Base-by-base conservation (phyloP, 2,113 vertebrate genomes). In the Bubo scandiacus region DNA sequence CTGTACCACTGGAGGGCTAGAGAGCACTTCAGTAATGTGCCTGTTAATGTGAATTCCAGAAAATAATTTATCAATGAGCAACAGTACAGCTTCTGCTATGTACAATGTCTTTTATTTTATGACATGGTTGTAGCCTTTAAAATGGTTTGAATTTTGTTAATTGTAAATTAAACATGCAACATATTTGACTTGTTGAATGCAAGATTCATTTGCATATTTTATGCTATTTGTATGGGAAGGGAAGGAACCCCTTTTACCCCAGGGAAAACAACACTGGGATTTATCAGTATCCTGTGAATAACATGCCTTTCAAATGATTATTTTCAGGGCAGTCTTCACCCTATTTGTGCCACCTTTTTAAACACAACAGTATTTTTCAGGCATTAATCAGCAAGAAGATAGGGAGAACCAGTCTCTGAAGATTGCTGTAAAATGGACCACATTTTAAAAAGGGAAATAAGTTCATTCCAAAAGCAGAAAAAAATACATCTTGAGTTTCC, bases 41-140 rank as follows among this genome's bases (percentile, higher is more conserved):
- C 91, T 95, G 54, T 78, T 96, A 97, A 98, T 83, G 74, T 83
- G 88, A 91, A 96, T 97, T 97, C 65, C 79, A 94, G 91, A 97
- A 97, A 96, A 95, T 96, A 89, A 97, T 95, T 95, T 94, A 94
- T 97, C 92, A 97, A 71, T 87, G 68, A 96, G 55, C 67, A 90
- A 66, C 77, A 77, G 32, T 36, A 82, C 42, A 42, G 32, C 82
- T 97, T 96, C 85, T 96, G 70, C 73, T 75, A 84, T 61, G 72
- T 82, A 71, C 81, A 62, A 5, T 43, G 26, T 58, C 51, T 93
- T 97, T 83, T 40, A 27, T 96, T 94, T 95, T 65, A 67, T 88
- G 74, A 68, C 43, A 79, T 78, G 27, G 0, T 40, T 89, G 51
- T 77, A 49, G 51, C 72, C 65, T 92, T 74, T 91, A 75, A 90